Percentiles rank a stretch among this genome's conserved stretches.
Conservation (phyloP, 2,888 invertebrate genomes). For the Palloptera scutellata region DNA sequence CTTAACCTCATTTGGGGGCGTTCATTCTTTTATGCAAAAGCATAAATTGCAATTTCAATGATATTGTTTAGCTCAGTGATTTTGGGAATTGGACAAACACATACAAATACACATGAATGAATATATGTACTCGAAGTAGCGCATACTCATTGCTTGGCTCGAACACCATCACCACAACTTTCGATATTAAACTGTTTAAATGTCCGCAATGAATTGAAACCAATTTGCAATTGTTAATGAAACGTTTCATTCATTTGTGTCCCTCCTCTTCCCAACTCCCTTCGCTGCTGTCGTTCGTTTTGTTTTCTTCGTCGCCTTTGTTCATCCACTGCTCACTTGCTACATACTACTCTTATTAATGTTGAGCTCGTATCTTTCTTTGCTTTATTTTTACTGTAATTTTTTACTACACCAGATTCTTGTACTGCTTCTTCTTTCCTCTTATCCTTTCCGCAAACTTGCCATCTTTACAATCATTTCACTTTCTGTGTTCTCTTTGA, state of each 20-base stretch:
- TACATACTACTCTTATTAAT: background rate
- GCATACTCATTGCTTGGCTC: constrained; percentile 38
- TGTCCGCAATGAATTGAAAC: constrained; percentile 52
- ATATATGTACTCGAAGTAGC: background rate
- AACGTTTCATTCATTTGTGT: constrained; percentile 35
- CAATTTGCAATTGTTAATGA: constrained; percentile 58
- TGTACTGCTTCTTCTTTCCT: background rate
- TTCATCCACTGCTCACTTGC: background rate
- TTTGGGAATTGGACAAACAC: constrained; percentile 50
- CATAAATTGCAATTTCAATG: constrained; percentile 55
- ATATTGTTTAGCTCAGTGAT: constrained; percentile 59
- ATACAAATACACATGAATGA: background rate
- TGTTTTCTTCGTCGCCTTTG: background rate
- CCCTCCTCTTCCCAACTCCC: background rate
- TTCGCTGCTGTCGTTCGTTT: background rate
- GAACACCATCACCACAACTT: background rate
- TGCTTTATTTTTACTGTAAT: background rate
- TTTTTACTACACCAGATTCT: background rate
- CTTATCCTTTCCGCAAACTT: background rate
- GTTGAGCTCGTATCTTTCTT: background rate
- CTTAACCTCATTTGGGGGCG: constrained; percentile 33
- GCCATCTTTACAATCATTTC: constrained; percentile 6
- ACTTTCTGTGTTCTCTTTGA: constrained; percentile 47
- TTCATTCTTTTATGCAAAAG: constrained; percentile 32
- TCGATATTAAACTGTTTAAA: constrained; percentile 27